phyloP scores from a whole-genome alignment of 2,797 vertebrate genomes.

The Silurus lanzhouensis region DNA sequence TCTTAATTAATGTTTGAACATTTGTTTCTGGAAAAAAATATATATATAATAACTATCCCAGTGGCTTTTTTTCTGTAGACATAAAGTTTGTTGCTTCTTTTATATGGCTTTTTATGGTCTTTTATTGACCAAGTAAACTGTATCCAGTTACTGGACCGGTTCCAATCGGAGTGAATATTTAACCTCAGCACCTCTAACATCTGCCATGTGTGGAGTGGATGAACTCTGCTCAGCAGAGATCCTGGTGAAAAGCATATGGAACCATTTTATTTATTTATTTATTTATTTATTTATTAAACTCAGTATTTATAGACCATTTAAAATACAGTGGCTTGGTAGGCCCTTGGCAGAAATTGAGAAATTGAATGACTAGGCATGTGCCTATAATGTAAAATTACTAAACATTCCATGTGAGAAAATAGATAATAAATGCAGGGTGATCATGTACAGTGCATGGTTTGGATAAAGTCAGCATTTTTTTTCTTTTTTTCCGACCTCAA shows the following conservation, averaged over 20 bases:
- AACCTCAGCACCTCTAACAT: conserved; percentile 18
- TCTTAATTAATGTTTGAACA: neutral
- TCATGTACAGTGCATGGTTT: neutral
- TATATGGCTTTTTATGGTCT: conserved; percentile 8
- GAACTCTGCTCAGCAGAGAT: neutral
- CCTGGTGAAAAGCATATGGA: neutral
- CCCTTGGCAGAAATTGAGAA: neutral
- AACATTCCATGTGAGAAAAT: neutral
- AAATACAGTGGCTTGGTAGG: neutral
- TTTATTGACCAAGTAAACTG: neutral
- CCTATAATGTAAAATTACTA: neutral
- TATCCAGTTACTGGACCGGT: neutral
- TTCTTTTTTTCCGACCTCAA: neutral
- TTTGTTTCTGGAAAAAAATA: neutral
- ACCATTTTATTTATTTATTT: neutral
- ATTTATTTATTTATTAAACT: neutral
- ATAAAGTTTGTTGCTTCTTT: neutral
- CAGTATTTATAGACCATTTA: neutral
- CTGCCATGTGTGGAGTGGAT: neutral
- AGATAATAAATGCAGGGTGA: neutral
- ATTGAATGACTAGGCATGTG: neutral
- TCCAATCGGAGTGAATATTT: conserved; percentile 39
- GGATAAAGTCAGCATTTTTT: neutral
- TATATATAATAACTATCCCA: neutral
- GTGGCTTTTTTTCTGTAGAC: neutral